Conservation (phyloP, 2,888 invertebrate genomes). For the Glaucopsyche alexis region DNA sequence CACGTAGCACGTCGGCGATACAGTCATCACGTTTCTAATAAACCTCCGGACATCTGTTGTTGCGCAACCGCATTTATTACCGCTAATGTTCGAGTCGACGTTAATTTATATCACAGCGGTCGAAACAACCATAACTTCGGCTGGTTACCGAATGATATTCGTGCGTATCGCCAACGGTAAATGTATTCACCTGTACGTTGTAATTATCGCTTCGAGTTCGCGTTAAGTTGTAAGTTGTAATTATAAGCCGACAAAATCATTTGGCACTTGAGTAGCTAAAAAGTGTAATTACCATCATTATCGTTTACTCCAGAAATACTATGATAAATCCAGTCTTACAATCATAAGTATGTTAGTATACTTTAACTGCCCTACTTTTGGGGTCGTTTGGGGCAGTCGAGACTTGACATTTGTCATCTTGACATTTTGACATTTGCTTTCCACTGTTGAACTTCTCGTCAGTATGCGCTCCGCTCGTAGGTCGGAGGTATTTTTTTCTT, state of each 20-base stretch:
- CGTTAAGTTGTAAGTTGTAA: background rate
- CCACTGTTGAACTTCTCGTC: too few species aligned
- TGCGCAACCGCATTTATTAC: slow-evolving; percentile 75
- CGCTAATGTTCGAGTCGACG: slow-evolving; percentile 63
- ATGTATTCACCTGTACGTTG: slow-evolving; percentile 36
- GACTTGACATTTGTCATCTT: too few species aligned
- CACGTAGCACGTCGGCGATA: slow-evolving; percentile 65
- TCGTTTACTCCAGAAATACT: background rate
- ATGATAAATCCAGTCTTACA: too few species aligned
- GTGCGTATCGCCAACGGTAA: slow-evolving; percentile 39
- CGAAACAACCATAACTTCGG: slow-evolving; percentile 41
- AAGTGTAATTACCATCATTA: background rate
- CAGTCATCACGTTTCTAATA: slow-evolving; percentile 76
- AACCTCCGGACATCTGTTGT: slow-evolving; percentile 67
- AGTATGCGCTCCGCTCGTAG: too few species aligned
- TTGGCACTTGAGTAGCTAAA: background rate
- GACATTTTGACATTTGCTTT: too few species aligned
- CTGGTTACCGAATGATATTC: slow-evolving; percentile 39
- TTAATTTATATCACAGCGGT: slow-evolving; percentile 56
- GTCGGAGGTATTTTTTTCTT: too few species aligned
- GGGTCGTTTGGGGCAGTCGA: too few species aligned
- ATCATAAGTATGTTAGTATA: too few species aligned
- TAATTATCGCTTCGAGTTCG: slow-evolving; percentile 38
- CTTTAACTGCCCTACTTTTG: too few species aligned
- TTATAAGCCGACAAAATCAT: background rate